Percentiles rank a stretch among this genome's conserved stretches.
Evolutionary conservation across 1,140 invertebrate species (phyloP).

Genomic region (Drosophila pectinifera): DNA sequence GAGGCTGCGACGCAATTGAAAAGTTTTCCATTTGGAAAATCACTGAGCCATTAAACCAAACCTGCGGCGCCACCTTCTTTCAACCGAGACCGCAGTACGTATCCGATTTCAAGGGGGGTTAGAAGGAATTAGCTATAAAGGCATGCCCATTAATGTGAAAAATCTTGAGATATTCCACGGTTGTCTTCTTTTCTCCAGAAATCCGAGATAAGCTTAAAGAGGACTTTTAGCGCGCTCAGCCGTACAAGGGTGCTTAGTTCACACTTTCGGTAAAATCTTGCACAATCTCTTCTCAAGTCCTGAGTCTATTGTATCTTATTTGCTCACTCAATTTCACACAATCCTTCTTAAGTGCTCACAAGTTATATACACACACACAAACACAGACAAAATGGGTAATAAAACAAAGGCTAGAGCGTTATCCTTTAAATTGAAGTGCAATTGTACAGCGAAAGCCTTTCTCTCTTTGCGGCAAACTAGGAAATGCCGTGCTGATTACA

Average conservation of each 20-base stretch:
- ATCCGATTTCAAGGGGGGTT: slow-evolving; percentile 60
- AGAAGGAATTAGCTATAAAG: slow-evolving; percentile 16
- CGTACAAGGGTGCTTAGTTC: slow-evolving; percentile 23
- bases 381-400: slow-evolving; percentile 20
- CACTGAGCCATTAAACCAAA: slow-evolving; percentile 54
- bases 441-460: slow-evolving; percentile 44
- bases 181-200: slow-evolving; percentile 4
- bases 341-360: slow-evolving; percentile 40
- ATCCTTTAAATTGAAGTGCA: slow-evolving; percentile 74
- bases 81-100: slow-evolving; percentile 47
- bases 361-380: slow-evolving; percentile 15
- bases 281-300: slow-evolving; percentile 25
- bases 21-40: slow-evolving; percentile 59
- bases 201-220: slow-evolving; percentile 28
- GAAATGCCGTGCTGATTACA: slow-evolving; percentile 60
- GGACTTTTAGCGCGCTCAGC: slow-evolving; percentile 20
- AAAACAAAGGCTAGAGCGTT: slow-evolving; percentile 60
- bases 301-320: slow-evolving; percentile 22
- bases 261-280: slow-evolving; percentile 22
- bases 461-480: slow-evolving; percentile 24
- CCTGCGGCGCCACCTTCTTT: slow-evolving; percentile 57
- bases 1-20: slow-evolving; percentile 59
- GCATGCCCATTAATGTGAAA: slow-evolving; percentile 7
- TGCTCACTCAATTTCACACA: slow-evolving; percentile 24
- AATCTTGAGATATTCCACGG: not conserved